Conservation (phyloP, 2,888 invertebrate species). For the Tachina lurida region DNA sequence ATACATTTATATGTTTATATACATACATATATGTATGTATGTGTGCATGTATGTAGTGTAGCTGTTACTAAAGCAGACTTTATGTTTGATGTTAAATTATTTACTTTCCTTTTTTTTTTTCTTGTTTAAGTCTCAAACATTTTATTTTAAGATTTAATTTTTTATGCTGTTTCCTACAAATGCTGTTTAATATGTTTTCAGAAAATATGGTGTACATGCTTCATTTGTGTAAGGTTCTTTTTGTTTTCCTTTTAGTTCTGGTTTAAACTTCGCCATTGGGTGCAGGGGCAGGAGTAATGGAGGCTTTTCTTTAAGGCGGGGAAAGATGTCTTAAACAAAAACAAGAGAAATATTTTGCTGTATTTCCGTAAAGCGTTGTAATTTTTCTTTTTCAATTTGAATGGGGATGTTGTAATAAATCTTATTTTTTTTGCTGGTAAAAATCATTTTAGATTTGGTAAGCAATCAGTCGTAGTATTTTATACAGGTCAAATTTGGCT, state of each 20-base stretch:
- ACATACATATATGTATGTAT: background rate
- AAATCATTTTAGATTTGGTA: too few relatives aligned
- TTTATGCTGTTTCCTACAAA: slow-evolving; percentile 50
- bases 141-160: slow-evolving; percentile 35
- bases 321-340: background rate
- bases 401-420: too few relatives aligned
- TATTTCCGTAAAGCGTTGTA: too few relatives aligned
- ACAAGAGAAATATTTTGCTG: background rate
- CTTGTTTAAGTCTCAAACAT: slow-evolving; percentile 54
- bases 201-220: slow-evolving; percentile 62
- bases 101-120: slow-evolving; percentile 14
- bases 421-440: too few relatives aligned
- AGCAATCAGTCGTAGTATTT: too few relatives aligned
- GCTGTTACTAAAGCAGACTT: slow-evolving; percentile 20
- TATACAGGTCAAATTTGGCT: too few relatives aligned
- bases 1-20: background rate
- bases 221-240: slow-evolving; percentile 52
- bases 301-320: background rate
- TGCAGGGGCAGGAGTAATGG: background rate
- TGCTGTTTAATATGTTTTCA: slow-evolving; percentile 60
- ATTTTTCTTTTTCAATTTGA: too few relatives aligned
- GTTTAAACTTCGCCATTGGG: slow-evolving; percentile 6
- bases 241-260: slow-evolving; percentile 27
- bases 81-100: slow-evolving; percentile 23
- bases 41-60: too few relatives aligned